phyloP scores from a whole-genome alignment of 2,888 invertebrate species.

The Exocentrus adspersus region DNA sequence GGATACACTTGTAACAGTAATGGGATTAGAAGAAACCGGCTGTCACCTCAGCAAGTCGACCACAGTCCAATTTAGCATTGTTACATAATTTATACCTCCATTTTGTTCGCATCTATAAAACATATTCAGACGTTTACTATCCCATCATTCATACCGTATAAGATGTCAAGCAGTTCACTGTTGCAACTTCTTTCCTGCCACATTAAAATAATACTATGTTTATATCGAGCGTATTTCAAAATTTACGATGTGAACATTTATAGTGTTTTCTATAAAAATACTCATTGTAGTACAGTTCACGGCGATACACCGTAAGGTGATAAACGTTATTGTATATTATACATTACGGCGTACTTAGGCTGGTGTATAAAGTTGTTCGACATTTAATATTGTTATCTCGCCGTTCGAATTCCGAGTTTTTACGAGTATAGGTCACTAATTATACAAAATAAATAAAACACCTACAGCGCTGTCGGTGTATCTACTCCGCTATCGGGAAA shows the following conservation, averaged over 20 bases:
- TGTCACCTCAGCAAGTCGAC: conserved; percentile 15
- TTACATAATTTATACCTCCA: conserved; percentile 26
- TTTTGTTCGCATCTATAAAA: conserved; percentile 28
- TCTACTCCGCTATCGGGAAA: background rate
- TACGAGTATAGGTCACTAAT: too few species aligned
- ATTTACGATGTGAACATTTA: conserved; percentile 34
- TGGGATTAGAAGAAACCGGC: too few species aligned
- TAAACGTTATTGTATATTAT: conserved; percentile 25
- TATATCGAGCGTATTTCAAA: conserved; percentile 30
- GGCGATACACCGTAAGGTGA: conserved; percentile 21
- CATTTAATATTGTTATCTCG: conserved; percentile 13
- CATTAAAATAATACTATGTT: conserved; percentile 32
- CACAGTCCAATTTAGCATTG: conserved; percentile 19
- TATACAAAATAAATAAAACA: too few species aligned
- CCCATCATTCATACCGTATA: conserved; percentile 32
- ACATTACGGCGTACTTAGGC: conserved; percentile 22
- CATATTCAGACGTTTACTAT: conserved; percentile 30
- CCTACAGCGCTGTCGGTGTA: too few species aligned
- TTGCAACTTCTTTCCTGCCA: conserved; percentile 20
- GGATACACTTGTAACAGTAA: too few species aligned
- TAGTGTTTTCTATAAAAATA: conserved; percentile 28
- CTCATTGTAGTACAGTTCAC: conserved; percentile 27
- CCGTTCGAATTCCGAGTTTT: too few species aligned
- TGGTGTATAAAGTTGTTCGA: conserved; percentile 24
- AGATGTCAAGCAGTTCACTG: conserved; percentile 25